Conservation (phyloP, 2,113 vertebrate genomes). For the Pao palembangensis region DNA sequence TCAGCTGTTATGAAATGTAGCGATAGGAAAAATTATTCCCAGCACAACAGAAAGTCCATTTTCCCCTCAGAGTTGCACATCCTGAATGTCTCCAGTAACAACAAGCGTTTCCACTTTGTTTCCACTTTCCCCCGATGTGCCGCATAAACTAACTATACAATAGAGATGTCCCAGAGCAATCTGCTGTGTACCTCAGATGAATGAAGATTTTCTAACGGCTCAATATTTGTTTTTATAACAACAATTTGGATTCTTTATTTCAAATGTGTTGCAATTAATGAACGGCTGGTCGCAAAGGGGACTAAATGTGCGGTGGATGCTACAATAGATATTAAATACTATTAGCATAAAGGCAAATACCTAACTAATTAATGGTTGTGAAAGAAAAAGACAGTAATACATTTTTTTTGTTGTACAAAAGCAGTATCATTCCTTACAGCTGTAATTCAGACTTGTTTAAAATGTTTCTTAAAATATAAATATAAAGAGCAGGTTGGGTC, state of each 20-base stretch:
- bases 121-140: constrained; percentile 16
- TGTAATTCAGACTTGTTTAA: neutral
- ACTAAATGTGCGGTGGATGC: neutral
- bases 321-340: neutral
- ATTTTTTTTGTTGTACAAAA: neutral
- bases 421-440: too few species aligned
- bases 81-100: constrained; percentile 38
- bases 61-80: neutral
- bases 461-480: too few species aligned
- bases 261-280: neutral
- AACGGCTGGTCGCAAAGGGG: neutral
- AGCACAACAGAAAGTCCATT: neutral
- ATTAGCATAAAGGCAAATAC: too few species aligned
- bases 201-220: constrained; percentile 1
- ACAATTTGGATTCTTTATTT: neutral
- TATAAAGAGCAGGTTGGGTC: too few species aligned
- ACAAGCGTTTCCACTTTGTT: constrained; percentile 29
- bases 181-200: neutral
- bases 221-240: neutral
- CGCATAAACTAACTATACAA: constrained; percentile 27
- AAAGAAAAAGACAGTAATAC: neutral
- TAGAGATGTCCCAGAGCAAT: constrained; percentile 38
- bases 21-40: constrained; percentile 1
- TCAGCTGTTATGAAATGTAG: neutral
- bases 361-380: neutral